These are phyloP conservation scores for Allacma fusca DNA, from an alignment of 2,888 invertebrate genomes.

Conservation along the genomic window DNA sequence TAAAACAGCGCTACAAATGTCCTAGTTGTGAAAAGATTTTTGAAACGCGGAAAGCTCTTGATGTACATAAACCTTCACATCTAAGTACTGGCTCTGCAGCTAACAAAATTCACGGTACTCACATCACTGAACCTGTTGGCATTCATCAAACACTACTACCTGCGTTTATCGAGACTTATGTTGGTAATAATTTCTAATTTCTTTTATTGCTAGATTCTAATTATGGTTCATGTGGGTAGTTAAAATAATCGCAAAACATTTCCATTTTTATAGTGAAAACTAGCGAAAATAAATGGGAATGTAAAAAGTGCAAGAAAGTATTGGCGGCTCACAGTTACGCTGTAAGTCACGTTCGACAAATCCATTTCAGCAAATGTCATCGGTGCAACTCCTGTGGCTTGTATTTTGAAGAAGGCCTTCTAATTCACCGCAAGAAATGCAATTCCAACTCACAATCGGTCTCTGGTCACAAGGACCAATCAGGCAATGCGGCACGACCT, in stretches of 20 bases:
- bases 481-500: too few relatives aligned
- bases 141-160: neutral
- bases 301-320: constrained; percentile 26
- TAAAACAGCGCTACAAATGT: constrained; percentile 21
- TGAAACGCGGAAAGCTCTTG: neutral
- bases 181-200: constrained; percentile 18
- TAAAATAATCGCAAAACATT: neutral
- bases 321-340: neutral
- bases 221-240: neutral
- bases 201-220: neutral
- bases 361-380: constrained; percentile 9
- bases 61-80: neutral
- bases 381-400: constrained; percentile 17
- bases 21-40: neutral
- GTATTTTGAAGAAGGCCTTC: constrained; percentile 18
- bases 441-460: neutral
- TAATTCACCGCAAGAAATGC: constrained; percentile 1
- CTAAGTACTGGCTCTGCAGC: neutral
- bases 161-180: neutral
- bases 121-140: neutral
- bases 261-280: too few relatives aligned
- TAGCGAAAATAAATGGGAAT: neutral
- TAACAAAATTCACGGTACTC: neutral
- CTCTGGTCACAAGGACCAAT: too few relatives aligned
- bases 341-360: constrained; percentile 16